These are phyloP conservation scores for Miltochrista miniata DNA, from an alignment of 2,888 invertebrate genomes.

Conservation along the genomic window DNA sequence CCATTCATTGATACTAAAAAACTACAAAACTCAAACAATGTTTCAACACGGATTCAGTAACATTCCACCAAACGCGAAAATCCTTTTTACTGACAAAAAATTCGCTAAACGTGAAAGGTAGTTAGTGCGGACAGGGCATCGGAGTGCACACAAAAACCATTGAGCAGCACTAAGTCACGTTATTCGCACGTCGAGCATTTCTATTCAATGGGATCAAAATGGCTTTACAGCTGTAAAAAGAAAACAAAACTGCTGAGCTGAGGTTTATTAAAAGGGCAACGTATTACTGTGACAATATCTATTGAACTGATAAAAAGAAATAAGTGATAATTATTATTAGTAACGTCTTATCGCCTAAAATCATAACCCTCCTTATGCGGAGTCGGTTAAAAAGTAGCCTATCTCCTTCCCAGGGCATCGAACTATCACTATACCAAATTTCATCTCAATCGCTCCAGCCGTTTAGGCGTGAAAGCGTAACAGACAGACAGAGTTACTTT, in stretches of 20 bases:
- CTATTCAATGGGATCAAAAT: constrained; percentile 45
- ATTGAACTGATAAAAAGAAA: too few relatives aligned
- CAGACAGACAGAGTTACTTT: too few relatives aligned
- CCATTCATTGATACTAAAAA: constrained; percentile 18
- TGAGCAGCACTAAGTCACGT: constrained; percentile 36
- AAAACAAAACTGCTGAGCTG: constrained; percentile 28
- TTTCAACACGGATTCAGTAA: constrained; percentile 47
- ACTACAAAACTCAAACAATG: constrained; percentile 34
- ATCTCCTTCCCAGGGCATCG: too few relatives aligned
- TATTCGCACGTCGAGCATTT: constrained; percentile 29
- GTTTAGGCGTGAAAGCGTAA: too few relatives aligned
- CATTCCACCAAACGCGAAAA: constrained; percentile 58
- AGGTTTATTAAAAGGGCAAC: too few relatives aligned
- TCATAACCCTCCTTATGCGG: too few relatives aligned
- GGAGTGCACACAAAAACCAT: constrained; percentile 72
- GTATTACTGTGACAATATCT: too few relatives aligned
- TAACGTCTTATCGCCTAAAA: too few relatives aligned
- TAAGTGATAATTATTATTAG: too few relatives aligned
- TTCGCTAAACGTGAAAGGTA: constrained; percentile 65
- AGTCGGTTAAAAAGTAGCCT: too few relatives aligned
- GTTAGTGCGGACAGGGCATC: constrained; percentile 66
- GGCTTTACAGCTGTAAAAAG: constrained; percentile 49
- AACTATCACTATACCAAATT: too few relatives aligned
- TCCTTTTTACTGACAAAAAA: constrained; percentile 61
- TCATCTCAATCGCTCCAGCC: too few relatives aligned